A percentile compares a stretch with the other conserved stretches of the same genome.
Evolutionary conservation across 2,888 invertebrate genomes (phyloP).

Genomic region (Dynastes grantii): DNA sequence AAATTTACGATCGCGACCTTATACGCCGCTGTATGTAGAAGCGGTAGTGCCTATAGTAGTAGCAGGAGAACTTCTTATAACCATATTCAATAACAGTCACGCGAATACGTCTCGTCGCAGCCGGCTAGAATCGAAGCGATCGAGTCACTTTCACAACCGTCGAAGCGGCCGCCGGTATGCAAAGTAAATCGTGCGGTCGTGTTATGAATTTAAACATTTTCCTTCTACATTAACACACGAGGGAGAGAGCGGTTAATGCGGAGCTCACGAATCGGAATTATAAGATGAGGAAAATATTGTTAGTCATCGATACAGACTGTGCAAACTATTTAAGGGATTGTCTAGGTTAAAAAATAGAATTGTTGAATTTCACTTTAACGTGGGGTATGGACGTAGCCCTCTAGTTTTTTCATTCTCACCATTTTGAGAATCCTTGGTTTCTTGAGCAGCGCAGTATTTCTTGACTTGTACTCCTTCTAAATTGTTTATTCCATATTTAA

Average conservation of each 20-base stretch:
- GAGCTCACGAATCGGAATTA: conserved; percentile 28
- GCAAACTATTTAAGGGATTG: neutral
- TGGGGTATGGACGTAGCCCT: too few species aligned
- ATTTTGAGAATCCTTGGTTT: too few species aligned
- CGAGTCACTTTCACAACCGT: conserved; percentile 17
- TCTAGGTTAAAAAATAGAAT: too few species aligned
- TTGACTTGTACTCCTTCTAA: too few species aligned
- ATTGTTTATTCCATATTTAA: too few species aligned
- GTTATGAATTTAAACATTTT: conserved; percentile 52
- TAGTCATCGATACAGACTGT: neutral
- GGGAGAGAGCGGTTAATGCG: neutral
- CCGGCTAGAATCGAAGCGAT: neutral
- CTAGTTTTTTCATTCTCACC: too few species aligned
- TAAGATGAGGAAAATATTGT: neutral
- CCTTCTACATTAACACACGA: conserved; percentile 41
- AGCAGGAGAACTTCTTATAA: conserved; percentile 4
- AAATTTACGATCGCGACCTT: conserved; percentile 43
- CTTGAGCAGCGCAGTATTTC: too few species aligned
- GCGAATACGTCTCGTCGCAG: neutral
- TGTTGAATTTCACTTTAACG: too few species aligned
- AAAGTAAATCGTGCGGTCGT: conserved; percentile 47
- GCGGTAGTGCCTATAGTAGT: neutral
- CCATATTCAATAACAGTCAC: conserved; percentile 46
- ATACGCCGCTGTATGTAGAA: neutral
- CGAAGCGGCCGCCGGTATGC: conserved; percentile 23